Conservation (phyloP, 1,140 invertebrate genomes). For the Cyclargus thomasi region DNA sequence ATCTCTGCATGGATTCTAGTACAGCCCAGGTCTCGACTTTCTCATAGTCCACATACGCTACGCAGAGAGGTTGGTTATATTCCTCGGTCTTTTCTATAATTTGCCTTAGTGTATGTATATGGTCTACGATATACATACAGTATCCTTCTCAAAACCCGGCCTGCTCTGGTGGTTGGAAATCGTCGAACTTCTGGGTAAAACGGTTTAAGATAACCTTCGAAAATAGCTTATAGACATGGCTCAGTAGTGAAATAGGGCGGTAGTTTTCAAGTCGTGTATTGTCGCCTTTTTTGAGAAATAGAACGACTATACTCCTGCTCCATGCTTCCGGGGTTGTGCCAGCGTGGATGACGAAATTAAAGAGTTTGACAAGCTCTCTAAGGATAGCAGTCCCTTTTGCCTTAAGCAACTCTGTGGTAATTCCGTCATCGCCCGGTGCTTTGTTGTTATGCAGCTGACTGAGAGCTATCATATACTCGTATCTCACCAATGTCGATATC, state of each 20-base stretch:
- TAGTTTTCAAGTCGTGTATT: constrained; percentile 13
- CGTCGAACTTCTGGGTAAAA: not conserved
- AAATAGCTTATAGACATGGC: too few species aligned
- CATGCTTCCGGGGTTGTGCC: constrained; percentile 15
- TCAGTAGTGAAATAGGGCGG: not conserved
- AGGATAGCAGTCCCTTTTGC: constrained; percentile 11
- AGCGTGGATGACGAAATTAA: constrained; percentile 9
- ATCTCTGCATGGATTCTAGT: constrained; percentile 5
- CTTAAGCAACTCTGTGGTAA: constrained; percentile 17
- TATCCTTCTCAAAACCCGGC: not conserved
- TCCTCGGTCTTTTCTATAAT: too few species aligned
- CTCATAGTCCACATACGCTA: constrained; percentile 13
- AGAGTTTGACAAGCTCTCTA: not conserved
- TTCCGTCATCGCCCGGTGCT: constrained; percentile 20
- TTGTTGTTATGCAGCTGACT: constrained; percentile 17
- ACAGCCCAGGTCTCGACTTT: constrained; percentile 18
- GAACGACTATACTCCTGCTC: not conserved
- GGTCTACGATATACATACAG: not conserved
- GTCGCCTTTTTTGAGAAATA: constrained; percentile 11
- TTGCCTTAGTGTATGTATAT: constrained; percentile 1
- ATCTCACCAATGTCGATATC: constrained; percentile 9
- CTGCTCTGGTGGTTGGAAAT: constrained; percentile 1
- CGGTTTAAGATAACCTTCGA: too few species aligned
- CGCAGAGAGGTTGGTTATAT: constrained; percentile 2
- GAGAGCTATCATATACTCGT: not conserved